Conservation (phyloP, 2,797 vertebrate genomes). For the Lates japonicus region DNA sequence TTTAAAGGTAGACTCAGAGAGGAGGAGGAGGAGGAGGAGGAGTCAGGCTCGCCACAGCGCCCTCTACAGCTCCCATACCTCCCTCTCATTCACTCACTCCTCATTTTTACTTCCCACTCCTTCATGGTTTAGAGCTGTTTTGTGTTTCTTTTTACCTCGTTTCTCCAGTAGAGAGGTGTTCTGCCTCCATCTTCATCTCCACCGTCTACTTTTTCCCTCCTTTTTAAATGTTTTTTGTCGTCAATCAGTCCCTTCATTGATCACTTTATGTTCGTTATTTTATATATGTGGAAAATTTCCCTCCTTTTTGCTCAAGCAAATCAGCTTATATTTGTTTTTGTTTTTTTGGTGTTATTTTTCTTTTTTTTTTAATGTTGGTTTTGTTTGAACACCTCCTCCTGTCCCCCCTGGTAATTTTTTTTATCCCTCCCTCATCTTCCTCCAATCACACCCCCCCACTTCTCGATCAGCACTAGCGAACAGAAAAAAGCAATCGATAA, state of each 20-base stretch:
- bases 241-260: slow-evolving; percentile 49
- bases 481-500: slow-evolving; percentile 80
- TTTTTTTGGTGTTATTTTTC: slow-evolving; percentile 11
- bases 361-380: slow-evolving; percentile 59
- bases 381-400: slow-evolving; percentile 52
- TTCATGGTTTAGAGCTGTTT: slow-evolving; percentile 59
- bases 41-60: slow-evolving; percentile 69
- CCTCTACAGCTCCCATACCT: slow-evolving; percentile 65
- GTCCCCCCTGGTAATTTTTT: slow-evolving; percentile 55
- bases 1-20: slow-evolving; percentile 91
- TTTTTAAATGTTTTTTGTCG: slow-evolving; percentile 54
- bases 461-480: slow-evolving; percentile 61
- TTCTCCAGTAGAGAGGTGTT: slow-evolving; percentile 58
- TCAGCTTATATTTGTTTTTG: slow-evolving; percentile 54
- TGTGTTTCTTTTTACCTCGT: slow-evolving; percentile 48
- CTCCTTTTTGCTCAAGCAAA: slow-evolving; percentile 49
- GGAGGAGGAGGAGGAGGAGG: slow-evolving; percentile 71
- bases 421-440: slow-evolving; percentile 62
- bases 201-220: slow-evolving; percentile 56
- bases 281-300: slow-evolving; percentile 51
- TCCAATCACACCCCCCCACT: slow-evolving; percentile 70
- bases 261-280: slow-evolving; percentile 55
- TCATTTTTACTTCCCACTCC: slow-evolving; percentile 58
- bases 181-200: slow-evolving; percentile 57
- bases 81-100: slow-evolving; percentile 74